These are phyloP conservation scores for Jacana jacana DNA, from an alignment of 2,113 vertebrate genomes.

Conservation along the genomic window DNA sequence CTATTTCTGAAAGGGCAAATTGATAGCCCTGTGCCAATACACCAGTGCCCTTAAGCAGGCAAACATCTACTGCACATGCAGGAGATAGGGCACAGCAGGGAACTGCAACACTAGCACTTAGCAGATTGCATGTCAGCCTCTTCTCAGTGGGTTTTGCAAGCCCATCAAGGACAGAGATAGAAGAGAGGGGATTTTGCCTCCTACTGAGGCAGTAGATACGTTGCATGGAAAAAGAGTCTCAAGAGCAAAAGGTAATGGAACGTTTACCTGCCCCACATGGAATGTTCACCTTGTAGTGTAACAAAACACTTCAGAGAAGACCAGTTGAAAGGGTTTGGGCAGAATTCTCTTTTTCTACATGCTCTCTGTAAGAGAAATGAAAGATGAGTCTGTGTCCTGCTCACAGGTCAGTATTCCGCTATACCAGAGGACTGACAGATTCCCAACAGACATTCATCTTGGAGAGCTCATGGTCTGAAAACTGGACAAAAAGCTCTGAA, in stretches of 20 bases:
- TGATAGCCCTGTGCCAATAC: background rate
- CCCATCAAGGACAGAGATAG: constrained; percentile 14
- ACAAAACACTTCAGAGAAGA: background rate
- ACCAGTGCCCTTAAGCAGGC: background rate
- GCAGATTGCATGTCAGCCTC: background rate
- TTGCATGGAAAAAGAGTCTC: background rate
- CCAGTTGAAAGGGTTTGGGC: background rate
- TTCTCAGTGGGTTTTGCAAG: constrained; percentile 9
- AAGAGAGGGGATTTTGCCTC: background rate
- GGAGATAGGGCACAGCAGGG: constrained; percentile 33
- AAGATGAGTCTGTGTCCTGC: background rate
- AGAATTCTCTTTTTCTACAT: background rate
- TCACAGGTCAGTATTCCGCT: background rate
- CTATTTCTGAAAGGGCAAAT: background rate
- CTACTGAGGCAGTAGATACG: background rate
- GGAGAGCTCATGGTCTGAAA: background rate
- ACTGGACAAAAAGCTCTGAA: background rate
- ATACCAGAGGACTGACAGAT: background rate
- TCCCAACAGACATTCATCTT: background rate
- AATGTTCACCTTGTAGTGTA: rapidly evolving
- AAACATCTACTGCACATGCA: background rate
- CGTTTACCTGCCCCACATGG: background rate
- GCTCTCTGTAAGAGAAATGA: background rate
- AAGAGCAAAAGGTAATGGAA: background rate
- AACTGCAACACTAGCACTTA: background rate